These are phyloP conservation scores for Aphaenogaster ashmeadi DNA, from an alignment of 1,140 invertebrate species.

Conservation along the genomic window DNA sequence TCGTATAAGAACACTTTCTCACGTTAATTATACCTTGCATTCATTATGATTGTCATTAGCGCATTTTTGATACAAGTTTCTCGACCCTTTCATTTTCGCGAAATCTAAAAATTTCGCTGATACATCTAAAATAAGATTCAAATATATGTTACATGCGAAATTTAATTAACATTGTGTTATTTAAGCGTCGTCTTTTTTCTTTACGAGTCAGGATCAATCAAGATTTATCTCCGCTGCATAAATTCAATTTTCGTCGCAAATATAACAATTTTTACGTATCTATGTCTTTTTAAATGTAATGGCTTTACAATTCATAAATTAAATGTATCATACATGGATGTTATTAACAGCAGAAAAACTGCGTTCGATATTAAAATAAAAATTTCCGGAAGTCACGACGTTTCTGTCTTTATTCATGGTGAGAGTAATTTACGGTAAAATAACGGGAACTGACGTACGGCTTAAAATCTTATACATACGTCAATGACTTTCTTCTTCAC, in stretches of 20 bases:
- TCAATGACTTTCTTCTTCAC: constrained; percentile 37
- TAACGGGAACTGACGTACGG: background rate
- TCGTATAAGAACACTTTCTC: constrained; percentile 30
- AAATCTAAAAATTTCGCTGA: constrained; percentile 5
- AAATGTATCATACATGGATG: background rate
- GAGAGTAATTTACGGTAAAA: background rate
- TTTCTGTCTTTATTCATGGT: background rate
- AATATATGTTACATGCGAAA: background rate
- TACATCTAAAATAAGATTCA: background rate
- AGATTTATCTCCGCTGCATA: background rate
- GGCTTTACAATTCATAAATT: background rate
- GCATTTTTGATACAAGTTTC: background rate
- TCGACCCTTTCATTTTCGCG: background rate
- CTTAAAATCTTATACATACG: background rate
- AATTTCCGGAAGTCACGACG: background rate
- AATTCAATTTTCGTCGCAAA: background rate
- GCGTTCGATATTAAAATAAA: background rate
- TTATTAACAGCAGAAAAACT: background rate
- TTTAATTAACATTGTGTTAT: background rate
- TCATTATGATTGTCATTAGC: constrained; percentile 14
- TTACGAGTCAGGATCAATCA: background rate
- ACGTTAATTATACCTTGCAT: constrained; percentile 37
- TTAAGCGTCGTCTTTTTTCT: background rate
- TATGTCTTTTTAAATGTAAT: background rate
- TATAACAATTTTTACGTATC: background rate